Conservation (phyloP, 2,113 vertebrate species). For the Apteryx owenii region DNA sequence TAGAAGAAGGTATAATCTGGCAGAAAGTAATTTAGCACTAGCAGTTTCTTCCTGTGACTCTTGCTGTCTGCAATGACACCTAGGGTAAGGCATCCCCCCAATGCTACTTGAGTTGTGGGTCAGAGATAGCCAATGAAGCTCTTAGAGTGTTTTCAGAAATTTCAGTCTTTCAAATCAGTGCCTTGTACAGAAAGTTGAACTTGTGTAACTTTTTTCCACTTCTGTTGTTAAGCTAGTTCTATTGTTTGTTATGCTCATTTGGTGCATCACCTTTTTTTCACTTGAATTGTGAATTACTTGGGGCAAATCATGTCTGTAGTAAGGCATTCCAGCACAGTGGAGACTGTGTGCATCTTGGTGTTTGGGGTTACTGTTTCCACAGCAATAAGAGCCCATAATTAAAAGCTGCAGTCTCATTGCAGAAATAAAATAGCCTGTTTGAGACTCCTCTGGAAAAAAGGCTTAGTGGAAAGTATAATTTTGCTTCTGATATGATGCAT, state of each 20-base stretch:
- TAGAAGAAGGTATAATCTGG: neutral
- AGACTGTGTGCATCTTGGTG: neutral
- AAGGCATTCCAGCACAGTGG: rapidly evolving
- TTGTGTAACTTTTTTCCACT: neutral
- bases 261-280: neutral
- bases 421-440: neutral
- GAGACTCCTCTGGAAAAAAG: neutral
- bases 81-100: neutral
- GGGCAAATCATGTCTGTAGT: neutral
- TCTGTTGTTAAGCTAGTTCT: neutral
- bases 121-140: neutral
- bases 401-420: neutral
- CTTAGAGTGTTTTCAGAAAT: neutral
- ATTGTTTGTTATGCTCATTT: neutral
- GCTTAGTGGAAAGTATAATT: neutral
- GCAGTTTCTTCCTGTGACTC: neutral
- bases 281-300: neutral
- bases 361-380: neutral
- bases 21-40: neutral
- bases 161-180: neutral
- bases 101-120: neutral
- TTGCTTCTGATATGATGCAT: neutral
- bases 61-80: neutral
- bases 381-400: neutral
- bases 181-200: neutral